phyloP scores from a whole-genome alignment of 2,113 vertebrate genomes.

The Sceloporus undulatus region DNA sequence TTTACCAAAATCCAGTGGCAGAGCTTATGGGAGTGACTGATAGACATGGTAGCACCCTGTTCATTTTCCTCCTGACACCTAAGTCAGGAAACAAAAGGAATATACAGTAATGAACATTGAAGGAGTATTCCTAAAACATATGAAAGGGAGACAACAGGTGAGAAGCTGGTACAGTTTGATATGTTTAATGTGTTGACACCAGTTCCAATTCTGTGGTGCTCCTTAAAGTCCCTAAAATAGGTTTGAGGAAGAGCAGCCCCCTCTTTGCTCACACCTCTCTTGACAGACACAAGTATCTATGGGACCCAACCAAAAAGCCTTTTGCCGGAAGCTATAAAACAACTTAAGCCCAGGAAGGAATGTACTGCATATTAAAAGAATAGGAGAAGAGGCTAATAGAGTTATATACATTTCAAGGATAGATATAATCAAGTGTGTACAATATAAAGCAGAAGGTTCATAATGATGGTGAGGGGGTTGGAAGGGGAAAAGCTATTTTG shows the following conservation, averaged over 20 bases:
- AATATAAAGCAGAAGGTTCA: constrained; percentile 85
- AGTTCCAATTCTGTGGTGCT: not conserved
- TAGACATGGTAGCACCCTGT: not conserved
- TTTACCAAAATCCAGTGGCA: not conserved
- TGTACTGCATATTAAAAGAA: constrained; percentile 77
- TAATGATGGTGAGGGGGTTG: constrained; percentile 76
- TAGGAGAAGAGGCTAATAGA: constrained; percentile 82
- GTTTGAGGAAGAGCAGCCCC: not conserved
- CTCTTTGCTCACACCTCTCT: constrained; percentile 14
- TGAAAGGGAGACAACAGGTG: not conserved
- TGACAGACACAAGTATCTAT: not conserved
- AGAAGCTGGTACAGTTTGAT: not conserved
- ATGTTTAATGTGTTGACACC: not conserved
- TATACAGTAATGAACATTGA: not conserved
- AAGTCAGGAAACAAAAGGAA: not conserved
- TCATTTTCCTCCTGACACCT: not conserved
- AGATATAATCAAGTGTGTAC: constrained; percentile 83
- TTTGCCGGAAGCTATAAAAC: constrained; percentile 67
- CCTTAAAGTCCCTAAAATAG: not conserved
- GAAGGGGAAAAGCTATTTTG: constrained; percentile 80
- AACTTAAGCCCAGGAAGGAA: constrained; percentile 73
- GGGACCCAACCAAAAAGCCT: constrained; percentile 55
- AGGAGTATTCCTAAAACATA: not conserved
- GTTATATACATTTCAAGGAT: constrained; percentile 85
- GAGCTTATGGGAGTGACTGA: not conserved